Base-by-base conservation (phyloP, 1,140 invertebrate genomes). In the Asobara japonica region DNA sequence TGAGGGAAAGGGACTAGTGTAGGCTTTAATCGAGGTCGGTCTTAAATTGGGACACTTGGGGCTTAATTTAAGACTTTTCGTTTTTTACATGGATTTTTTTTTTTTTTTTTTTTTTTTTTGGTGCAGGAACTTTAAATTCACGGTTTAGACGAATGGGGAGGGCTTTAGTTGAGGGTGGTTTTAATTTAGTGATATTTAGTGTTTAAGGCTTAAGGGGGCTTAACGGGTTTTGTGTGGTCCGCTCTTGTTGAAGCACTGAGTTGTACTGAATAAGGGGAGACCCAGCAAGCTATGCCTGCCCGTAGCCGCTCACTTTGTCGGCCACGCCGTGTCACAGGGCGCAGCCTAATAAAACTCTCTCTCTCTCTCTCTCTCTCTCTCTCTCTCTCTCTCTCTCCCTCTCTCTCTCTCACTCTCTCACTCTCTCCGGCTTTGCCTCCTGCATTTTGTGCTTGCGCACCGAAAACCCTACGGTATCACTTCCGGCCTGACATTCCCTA, bases 221-320 rank as follows among this genome's bases (percentile, higher is more conserved):
- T 51, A 1, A 18, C 20, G n/a, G 16, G n/a, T 51, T 20, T 51
- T 20, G n/a, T 16, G 18, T 56, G 51, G 51, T 56, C 51, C 51
- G 51, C 51, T 56, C 51, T 56, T 56, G 51, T 56, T 56, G 51
- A 27, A 22, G 51, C 38, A 45, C 65, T 29, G 29, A 20, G 29
- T 65, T 65, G 64, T 65, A 41, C 33, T 36, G 31, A 25, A 13
- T 18, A 18, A 36, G 11, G 38, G 25, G 4, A 33, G 31, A 33
- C 3, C 51, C 5, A 56, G 51, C 51, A 18, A 22, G 33, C 45
- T 29, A 69, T 64, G 22, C 61, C 33, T 31, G 71, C 73, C 76
- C 74, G 72, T 76, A n/a, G n/a, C n/a, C n/a, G n/a, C 77, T 78
- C 75, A 75, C 74, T 74, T 72, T 77, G 74, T 82, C 78, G 74